Evolutionary conservation across 2,888 invertebrate species (phyloP).

Genomic region (Conomelus anceps): DNA sequence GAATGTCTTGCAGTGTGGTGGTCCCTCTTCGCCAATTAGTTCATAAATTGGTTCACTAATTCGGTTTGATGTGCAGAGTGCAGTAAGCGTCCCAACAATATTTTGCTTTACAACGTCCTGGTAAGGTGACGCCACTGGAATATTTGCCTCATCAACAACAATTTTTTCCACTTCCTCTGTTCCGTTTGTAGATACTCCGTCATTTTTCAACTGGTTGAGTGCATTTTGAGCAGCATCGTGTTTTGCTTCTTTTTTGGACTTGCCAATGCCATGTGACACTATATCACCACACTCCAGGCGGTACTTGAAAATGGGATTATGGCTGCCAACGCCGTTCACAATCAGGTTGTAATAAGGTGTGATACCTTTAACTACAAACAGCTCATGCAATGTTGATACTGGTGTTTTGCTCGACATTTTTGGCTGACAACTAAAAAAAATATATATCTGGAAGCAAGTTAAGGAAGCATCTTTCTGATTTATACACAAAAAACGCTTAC

Average conservation of each 20-base stretch:
- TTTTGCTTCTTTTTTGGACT: slow-evolving; percentile 54
- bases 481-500: no score
- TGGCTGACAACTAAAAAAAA: background rate
- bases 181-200: background rate
- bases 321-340: slow-evolving; percentile 44
- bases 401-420: slow-evolving; percentile 49
- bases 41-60: slow-evolving; percentile 49
- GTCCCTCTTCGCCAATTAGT: slow-evolving; percentile 56
- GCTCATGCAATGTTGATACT: slow-evolving; percentile 58
- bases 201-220: slow-evolving; percentile 42
- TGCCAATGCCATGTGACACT: slow-evolving; percentile 41
- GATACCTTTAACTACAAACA: slow-evolving; percentile 49
- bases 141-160: slow-evolving; percentile 30
- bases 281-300: slow-evolving; percentile 29
- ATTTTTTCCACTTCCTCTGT: background rate
- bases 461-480: no score
- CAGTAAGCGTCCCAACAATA: slow-evolving; percentile 36
- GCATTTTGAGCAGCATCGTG: slow-evolving; percentile 51
- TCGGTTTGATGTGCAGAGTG: slow-evolving; percentile 42
- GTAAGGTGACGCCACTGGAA: slow-evolving; percentile 36
- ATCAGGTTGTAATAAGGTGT: slow-evolving; percentile 52
- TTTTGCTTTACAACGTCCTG: slow-evolving; percentile 34
- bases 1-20: slow-evolving; percentile 58
- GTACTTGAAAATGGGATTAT: slow-evolving; percentile 35
- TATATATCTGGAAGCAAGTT: background rate